These are phyloP conservation scores for Adelges cooleyi DNA, from an alignment of 1,140 invertebrate genomes.

Conservation along the genomic window DNA sequence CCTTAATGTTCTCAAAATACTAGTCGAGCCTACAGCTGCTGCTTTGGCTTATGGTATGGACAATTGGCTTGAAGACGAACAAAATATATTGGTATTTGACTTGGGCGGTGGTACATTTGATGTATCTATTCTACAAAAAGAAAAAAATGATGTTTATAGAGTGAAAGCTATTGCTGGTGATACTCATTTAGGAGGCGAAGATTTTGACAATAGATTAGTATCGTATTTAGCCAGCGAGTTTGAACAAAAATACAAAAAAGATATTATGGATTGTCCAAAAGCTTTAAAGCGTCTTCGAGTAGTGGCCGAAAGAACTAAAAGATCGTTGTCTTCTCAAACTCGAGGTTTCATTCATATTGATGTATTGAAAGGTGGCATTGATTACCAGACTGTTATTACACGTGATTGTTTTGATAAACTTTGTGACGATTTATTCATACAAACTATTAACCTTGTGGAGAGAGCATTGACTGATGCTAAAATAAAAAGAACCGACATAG, in stretches of 20 bases:
- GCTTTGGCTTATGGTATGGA: slow-evolving; percentile 74
- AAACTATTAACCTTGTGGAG: slow-evolving; percentile 45
- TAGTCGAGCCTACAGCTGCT: too few relatives aligned
- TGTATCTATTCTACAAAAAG: slow-evolving; percentile 68
- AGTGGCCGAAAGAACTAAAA: slow-evolving; percentile 63
- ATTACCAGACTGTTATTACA: slow-evolving; percentile 60
- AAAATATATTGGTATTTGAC: slow-evolving; percentile 60
- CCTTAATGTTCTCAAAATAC: too few relatives aligned
- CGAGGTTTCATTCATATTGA: slow-evolving; percentile 61
- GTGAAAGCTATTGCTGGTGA: too few relatives aligned
- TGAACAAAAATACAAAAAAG: slow-evolving; percentile 42
- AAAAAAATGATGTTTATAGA: too few relatives aligned
- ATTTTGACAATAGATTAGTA: slow-evolving; percentile 71
- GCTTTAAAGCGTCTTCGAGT: slow-evolving; percentile 42
- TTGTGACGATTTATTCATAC: slow-evolving; percentile 61
- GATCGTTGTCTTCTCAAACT: slow-evolving; percentile 59
- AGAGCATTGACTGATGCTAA: slow-evolving; percentile 56
- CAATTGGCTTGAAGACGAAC: slow-evolving; percentile 67
- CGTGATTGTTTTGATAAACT: slow-evolving; percentile 71
- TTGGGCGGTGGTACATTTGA: too few relatives aligned
- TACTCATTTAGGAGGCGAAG: too few relatives aligned
- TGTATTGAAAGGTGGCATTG: slow-evolving; percentile 54
- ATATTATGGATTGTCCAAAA: slow-evolving; percentile 40
- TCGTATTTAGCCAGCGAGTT: slow-evolving; percentile 55
- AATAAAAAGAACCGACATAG: slow-evolving; percentile 50